Conservation (phyloP, 2,113 vertebrate genomes). For the Anas platyrhynchos region DNA sequence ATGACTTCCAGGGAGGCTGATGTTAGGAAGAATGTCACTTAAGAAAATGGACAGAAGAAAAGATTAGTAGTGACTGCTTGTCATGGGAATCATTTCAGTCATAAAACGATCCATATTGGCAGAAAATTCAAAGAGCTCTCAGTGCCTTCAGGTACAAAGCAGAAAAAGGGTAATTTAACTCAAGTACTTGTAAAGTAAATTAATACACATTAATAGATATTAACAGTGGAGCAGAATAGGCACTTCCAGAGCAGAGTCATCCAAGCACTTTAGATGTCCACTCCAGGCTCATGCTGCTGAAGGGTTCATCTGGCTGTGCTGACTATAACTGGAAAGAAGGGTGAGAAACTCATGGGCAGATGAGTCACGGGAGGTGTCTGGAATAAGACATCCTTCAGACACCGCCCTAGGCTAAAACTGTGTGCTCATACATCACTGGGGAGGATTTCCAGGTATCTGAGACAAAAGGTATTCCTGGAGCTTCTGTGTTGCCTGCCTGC, state of each 20-base stretch:
- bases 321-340: neutral
- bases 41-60: neutral
- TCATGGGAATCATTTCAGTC: neutral
- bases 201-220: neutral
- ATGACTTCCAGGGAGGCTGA: neutral
- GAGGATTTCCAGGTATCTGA: constrained; percentile 10
- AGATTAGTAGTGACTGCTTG: neutral
- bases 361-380: constrained; percentile 48
- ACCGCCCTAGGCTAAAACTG: neutral
- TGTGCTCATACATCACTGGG: neutral
- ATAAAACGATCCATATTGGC: neutral
- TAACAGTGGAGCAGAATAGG: neutral
- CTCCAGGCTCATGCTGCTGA: neutral
- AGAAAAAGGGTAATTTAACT: neutral
- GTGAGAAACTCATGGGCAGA: neutral
- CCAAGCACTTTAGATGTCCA: neutral
- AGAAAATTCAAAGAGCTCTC: neutral
- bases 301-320: neutral
- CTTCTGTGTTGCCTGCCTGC: neutral
- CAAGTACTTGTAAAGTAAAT: neutral
- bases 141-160: neutral
- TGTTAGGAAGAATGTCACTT: neutral
- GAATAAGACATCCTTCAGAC: constrained; percentile 53
- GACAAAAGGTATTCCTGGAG: constrained; percentile 1
- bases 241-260: neutral